phyloP scores from a whole-genome alignment of 2,113 vertebrate species.

The Calyptommatus sinebrachiatus region DNA sequence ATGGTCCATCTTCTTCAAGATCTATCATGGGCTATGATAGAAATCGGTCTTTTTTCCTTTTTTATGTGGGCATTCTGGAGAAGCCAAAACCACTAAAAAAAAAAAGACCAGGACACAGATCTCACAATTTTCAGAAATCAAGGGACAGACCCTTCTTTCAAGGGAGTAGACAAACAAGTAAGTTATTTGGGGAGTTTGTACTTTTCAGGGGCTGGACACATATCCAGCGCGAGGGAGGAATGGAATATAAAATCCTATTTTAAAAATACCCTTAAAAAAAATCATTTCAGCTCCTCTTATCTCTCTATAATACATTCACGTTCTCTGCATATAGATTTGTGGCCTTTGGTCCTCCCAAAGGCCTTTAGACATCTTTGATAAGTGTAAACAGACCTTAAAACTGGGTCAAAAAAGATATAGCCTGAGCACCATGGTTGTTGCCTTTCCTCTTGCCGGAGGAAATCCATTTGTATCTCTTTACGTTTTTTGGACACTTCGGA shows the following conservation, averaged over 20 bases:
- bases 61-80: background rate
- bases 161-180: background rate
- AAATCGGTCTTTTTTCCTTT: background rate
- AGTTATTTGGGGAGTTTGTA: too few species aligned
- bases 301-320: background rate
- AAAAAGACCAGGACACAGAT: background rate
- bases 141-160: background rate
- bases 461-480: background rate
- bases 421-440: background rate
- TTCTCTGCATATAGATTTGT: background rate
- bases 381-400: background rate
- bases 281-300: background rate
- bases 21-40: background rate
- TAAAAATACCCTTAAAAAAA: background rate
- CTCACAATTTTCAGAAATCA: background rate
- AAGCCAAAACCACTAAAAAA: background rate
- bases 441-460: background rate
- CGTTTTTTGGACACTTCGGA: background rate
- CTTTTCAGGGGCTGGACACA: background rate
- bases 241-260: background rate
- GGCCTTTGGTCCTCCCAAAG: background rate
- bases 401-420: background rate
- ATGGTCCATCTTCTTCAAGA: background rate
- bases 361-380: background rate
- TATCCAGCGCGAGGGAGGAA: background rate